A percentile compares a stretch with the other conserved stretches of the same genome.
Evolutionary conservation across 2,113 vertebrate species (phyloP).

Genomic region (Hassar affinis): DNA sequence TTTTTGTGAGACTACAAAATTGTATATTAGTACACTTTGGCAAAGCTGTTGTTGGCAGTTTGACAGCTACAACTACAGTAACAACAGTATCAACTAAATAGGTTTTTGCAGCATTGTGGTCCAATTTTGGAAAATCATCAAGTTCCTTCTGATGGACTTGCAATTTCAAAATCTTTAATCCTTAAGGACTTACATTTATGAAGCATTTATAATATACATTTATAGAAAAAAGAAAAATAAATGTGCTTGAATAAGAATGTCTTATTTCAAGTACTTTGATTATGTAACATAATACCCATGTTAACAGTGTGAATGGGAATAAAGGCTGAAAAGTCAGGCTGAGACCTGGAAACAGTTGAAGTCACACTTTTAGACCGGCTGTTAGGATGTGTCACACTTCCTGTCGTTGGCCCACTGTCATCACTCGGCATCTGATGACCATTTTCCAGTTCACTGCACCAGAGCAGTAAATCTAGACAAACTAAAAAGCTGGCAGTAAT

Average conservation of each 20-base stretch:
- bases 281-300: neutral
- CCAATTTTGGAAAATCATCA: neutral
- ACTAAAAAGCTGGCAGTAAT: neutral
- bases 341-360: neutral
- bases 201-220: too few species aligned
- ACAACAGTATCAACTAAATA: neutral
- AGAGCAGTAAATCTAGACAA: neutral
- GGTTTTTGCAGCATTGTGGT: neutral
- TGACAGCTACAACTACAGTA: neutral
- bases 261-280: neutral
- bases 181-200: too few species aligned
- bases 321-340: neutral
- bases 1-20: too few species aligned
- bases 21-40: neutral
- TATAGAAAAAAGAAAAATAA: too few species aligned
- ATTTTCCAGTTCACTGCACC: neutral
- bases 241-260: too few species aligned
- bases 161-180: neutral
- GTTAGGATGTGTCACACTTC: conserved; percentile 27
- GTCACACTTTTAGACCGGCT: neutral
- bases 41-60: neutral
- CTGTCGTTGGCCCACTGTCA: neutral
- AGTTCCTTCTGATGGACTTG: neutral
- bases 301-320: neutral
- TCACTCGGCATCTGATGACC: neutral